phyloP scores from a whole-genome alignment of 2,797 vertebrate species.

The Lepilemur ruficaudatus region DNA sequence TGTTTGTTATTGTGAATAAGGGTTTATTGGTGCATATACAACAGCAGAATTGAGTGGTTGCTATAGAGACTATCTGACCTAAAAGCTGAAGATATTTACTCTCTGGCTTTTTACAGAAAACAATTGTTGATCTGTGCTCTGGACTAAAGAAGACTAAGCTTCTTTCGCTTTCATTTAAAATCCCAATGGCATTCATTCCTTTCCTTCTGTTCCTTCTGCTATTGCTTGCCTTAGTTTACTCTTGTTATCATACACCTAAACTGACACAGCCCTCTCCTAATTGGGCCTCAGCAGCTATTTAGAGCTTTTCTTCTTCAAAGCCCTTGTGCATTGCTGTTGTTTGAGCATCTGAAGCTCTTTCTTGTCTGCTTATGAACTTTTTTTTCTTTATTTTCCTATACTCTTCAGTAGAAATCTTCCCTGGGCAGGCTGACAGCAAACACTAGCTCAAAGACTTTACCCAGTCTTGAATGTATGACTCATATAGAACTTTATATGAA shows the following conservation, averaged over 20 bases:
- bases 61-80: not conserved
- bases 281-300: not conserved
- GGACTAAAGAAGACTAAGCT: not conserved
- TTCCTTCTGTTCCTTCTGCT: not conserved
- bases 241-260: not conserved
- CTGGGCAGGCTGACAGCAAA: not conserved
- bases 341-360: not conserved
- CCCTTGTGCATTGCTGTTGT: not conserved
- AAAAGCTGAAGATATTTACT: slow-evolving; percentile 35
- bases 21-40: not conserved
- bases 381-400: not conserved
- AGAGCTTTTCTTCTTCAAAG: not conserved
- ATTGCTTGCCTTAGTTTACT: not conserved
- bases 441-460: not conserved
- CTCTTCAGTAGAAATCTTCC: not conserved
- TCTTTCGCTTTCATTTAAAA: slow-evolving; percentile 16
- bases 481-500: not conserved
- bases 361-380: not conserved
- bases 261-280: not conserved
- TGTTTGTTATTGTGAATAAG: not conserved
- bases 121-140: not conserved
- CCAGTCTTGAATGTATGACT: not conserved
- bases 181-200: not conserved
- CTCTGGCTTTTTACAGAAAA: not conserved
- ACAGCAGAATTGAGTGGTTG: not conserved